Conservation (phyloP, 2,888 invertebrate genomes). For the Pyrrhosoma nymphula region DNA sequence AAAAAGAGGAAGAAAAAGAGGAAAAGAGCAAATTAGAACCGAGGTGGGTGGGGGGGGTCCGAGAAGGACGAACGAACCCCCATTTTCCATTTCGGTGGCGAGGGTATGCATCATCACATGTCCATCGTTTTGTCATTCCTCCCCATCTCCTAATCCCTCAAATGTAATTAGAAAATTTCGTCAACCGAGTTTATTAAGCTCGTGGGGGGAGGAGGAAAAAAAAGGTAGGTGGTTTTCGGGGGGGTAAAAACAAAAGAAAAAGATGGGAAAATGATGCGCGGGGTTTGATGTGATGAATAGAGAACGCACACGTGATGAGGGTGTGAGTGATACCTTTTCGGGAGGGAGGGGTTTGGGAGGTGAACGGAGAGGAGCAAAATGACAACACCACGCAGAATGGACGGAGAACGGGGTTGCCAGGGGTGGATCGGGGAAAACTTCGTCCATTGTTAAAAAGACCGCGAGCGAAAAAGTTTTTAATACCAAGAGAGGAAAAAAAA, state of each 20-base stretch:
- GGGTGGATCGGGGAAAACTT: not conserved
- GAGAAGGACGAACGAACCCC: constrained; percentile 10
- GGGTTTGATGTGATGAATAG: not conserved
- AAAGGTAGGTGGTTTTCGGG: not conserved
- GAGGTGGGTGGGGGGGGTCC: not conserved
- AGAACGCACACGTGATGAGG: not conserved
- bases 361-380: no score
- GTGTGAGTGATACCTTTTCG: no score
- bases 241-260: no score
- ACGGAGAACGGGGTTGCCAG: not conserved
- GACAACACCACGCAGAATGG: not conserved
- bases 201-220: not conserved
- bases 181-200: constrained; percentile 64
- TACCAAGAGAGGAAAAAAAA: not conserved
- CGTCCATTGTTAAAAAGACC: constrained; percentile 41
- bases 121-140: constrained; percentile 61
- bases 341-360: no score
- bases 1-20: not conserved
- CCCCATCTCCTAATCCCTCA: constrained; percentile 49
- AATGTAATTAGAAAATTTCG: constrained; percentile 67
- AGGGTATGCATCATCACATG: constrained; percentile 57
- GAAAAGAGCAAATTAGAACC: not conserved
- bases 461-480: constrained; percentile 34
- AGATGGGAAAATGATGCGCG: no score
- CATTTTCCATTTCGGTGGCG: constrained; percentile 51